Evolutionary conservation across 2,797 vertebrate genomes (phyloP), one percentile per base, ranked within the genome.

Genomic region (Fundulus diaphanus): DNA sequence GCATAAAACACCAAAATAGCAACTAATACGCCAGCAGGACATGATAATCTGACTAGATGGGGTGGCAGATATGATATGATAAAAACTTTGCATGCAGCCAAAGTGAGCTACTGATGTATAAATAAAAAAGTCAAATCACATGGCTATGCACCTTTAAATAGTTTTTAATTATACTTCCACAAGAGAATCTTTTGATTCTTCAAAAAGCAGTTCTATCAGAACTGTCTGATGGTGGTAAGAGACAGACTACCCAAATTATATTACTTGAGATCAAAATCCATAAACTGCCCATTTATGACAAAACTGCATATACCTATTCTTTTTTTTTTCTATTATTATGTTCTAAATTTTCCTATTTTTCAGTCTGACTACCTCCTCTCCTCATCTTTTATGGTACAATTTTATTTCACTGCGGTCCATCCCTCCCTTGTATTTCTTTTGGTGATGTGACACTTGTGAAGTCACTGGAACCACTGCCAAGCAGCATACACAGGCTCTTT

Each of bases 381-480:
- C 56, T 73, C 20, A 37, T 65, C 37, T 40, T 76, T 73, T 76
- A 44, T 49, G 18, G 22, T 20, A 29, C 48, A 49, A 69, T 78
- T 73, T 74, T 15, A 77, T 63, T 79, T 72, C 29, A 24, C 29
- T 27, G 33, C 66, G 49, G 11, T 80, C 73, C 67, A 80, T 76
- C 67, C 72, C 57, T 42, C 46, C 46, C 54, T 75, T 70, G 22
- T 79, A n/a, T 74, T 82, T 78, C 79, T 1, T 9, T n/a, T 15
- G 70, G 33, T 79, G 40, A 79, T 5, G 51, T 65, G 65, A 75
- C 74, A 72, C n/a, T 73, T 44, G 56, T 74, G 74, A 87, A 85
- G 78, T 76, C 76, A 79, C 0, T 73, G 66, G 71, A 84, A 77
- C 57, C 73, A 48, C 54, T 20, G 70, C 37, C 78, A 68, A 70